Percentiles rank a stretch among this genome's conserved stretches.
Conservation (phyloP, 2,888 invertebrate species). For the Tetropium fuscum region DNA sequence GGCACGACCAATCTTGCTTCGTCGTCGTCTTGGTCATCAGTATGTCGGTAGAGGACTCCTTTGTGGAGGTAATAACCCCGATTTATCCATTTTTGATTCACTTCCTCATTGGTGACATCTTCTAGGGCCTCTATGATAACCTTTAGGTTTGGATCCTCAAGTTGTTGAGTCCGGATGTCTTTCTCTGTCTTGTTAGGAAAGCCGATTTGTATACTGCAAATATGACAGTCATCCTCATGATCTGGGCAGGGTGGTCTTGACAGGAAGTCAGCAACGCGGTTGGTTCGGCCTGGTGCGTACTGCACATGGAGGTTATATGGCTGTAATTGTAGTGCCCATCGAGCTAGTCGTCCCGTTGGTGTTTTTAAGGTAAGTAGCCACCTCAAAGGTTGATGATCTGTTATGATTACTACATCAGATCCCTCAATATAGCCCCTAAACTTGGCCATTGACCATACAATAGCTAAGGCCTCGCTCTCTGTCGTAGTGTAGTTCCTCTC, state of each 20-base stretch:
- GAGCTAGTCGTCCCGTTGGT: conserved; percentile 26
- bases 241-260: neutral
- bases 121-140: conserved; percentile 12
- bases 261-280: conserved; percentile 7
- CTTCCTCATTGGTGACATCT: neutral
- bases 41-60: conserved; percentile 20
- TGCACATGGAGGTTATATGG: conserved; percentile 12
- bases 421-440: conserved; percentile 62
- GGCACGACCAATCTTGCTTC: no score
- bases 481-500: no score
- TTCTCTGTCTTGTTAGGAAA: conserved; percentile 18
- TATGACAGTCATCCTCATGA: neutral
- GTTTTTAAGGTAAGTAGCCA: conserved; percentile 54
- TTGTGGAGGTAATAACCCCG: conserved; percentile 12
- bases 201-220: conserved; percentile 19
- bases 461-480: no score
- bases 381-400: conserved; percentile 65
- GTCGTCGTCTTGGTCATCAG: conserved; percentile 22
- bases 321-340: conserved; percentile 23
- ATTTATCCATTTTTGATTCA: conserved; percentile 2
- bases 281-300: conserved; percentile 15
- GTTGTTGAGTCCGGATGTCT: conserved; percentile 21
- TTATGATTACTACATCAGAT: conserved; percentile 54
- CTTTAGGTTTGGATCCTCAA: conserved; percentile 21
- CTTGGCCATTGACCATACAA: no score